These are phyloP conservation scores for Anabacerthia variegaticeps DNA, from an alignment of 2,797 vertebrate genomes.

Conservation along the genomic window DNA sequence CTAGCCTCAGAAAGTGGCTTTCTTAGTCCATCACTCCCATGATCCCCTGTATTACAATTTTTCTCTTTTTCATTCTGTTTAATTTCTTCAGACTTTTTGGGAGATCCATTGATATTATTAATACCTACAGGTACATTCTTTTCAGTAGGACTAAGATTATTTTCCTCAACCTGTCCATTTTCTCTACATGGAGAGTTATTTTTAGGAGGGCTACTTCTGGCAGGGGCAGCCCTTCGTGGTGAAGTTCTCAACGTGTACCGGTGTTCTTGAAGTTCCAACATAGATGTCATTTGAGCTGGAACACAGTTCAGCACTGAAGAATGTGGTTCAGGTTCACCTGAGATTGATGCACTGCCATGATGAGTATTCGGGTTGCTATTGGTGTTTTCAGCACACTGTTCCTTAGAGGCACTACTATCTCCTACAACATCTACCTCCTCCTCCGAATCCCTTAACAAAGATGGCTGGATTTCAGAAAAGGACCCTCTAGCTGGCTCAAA, in stretches of 20 bases:
- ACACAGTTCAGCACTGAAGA: conserved; percentile 73
- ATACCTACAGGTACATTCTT: conserved; percentile 69
- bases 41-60: conserved; percentile 64
- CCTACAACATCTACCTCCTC: conserved; percentile 92
- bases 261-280: conserved; percentile 94
- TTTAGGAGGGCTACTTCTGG: conserved; percentile 86
- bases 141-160: conserved; percentile 78
- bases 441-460: conserved; percentile 87
- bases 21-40: conserved; percentile 74
- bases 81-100: conserved; percentile 68
- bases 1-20: conserved; percentile 73
- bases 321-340: conserved; percentile 85
- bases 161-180: conserved; percentile 88
- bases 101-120: conserved; percentile 71
- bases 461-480: conserved; percentile 82
- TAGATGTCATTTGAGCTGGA: conserved; percentile 81
- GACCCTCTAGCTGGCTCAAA: conserved; percentile 74
- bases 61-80: conserved; percentile 70
- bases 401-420: conserved; percentile 85
- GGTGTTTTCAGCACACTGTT: conserved; percentile 80
- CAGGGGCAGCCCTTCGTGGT: conserved; percentile 85
- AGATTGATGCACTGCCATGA: conserved; percentile 79
- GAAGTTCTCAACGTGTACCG: conserved; percentile 96
- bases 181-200: conserved; percentile 87
- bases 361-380: conserved; percentile 60